Evolutionary conservation across 2,888 invertebrate genomes (phyloP), one percentile per base, ranked within the genome.

Genomic region (Drosophila greeni): DNA sequence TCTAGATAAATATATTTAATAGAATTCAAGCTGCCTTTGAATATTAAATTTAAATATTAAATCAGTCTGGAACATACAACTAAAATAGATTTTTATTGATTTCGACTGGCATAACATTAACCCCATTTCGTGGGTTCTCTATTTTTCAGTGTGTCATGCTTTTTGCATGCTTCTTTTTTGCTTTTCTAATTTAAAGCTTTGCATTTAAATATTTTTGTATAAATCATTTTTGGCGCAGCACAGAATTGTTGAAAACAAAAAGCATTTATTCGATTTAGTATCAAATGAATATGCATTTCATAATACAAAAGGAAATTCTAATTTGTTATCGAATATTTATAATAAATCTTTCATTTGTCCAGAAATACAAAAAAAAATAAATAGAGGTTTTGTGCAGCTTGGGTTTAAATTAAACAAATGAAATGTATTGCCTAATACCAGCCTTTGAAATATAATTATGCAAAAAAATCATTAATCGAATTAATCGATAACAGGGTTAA

Each of bases 51-150:
- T n/a, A n/a, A n/a, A n/a, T 43, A 23, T 40, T 23, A 9, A 14
- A 8, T 16, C 11, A 5, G 42, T 16, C 42, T 26, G 1, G 4
- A 26, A 29, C 16, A 7, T 16, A 7, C 26, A 18, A 12, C 7
- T 29, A 8, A 45, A 18, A 18, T 24, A 24, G 45, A 14, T 3
- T 31, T 18, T 47, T 52, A 52, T 55, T 37, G 16, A 52, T 37
- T 52, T 20, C 12, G 20, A 52, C 7, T 29, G 18, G 55, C 20
- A 51, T 52, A 29, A 12, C n/a, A 36, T 52, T 55, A 51, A 51
- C 52, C 52, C 11, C 34, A 18, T 26, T 54, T 14, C 14, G 16
- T 12, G n/a, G n/a, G 23, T 16, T 16, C 31, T 31, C 23, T 11
- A n/a, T 33, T 26, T 18, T 26, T 16, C 23, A 24, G 40, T 42